A percentile compares a stretch with the other conserved stretches of the same genome.
Evolutionary conservation across 2,888 invertebrate species (phyloP).

Genomic region (Petrolisthes cinctipes): DNA sequence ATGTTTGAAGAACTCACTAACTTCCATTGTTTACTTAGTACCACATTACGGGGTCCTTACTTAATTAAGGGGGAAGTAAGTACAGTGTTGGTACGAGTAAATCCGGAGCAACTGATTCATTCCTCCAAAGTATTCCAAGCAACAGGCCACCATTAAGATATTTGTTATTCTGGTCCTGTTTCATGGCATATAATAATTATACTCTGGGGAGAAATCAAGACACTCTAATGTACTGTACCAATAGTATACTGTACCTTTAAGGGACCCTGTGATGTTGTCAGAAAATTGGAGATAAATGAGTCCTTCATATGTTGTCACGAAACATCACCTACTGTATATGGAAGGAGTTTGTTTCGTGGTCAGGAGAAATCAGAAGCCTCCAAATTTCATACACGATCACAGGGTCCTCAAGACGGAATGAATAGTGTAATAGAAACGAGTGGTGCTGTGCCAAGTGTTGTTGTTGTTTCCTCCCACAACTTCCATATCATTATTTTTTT

Average conservation of each 20-base stretch:
- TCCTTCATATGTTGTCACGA: neutral
- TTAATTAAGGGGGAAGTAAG: no score
- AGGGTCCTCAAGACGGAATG: neutral
- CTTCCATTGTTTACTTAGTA: no score
- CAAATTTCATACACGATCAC: neutral
- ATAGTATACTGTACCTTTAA: no score
- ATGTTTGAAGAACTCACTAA: no score
- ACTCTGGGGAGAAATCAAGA: no score
- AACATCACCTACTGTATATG: neutral
- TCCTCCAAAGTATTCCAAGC: neutral
- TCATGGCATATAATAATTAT: neutral
- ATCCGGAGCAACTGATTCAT: no score
- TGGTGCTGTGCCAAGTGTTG: constrained; percentile 14
- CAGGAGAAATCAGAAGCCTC: no score
- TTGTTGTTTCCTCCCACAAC: neutral
- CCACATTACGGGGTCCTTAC: no score
- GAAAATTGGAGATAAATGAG: neutral
- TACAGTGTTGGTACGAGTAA: no score
- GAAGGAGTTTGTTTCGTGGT: neutral
- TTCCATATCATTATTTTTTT: neutral
- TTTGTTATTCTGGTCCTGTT: neutral
- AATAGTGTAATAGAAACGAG: neutral
- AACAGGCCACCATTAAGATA: neutral
- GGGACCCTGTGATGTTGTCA: neutral
- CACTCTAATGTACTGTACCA: no score